Conservation (phyloP, 2,113 vertebrate genomes). For the Geococcyx californianus region DNA sequence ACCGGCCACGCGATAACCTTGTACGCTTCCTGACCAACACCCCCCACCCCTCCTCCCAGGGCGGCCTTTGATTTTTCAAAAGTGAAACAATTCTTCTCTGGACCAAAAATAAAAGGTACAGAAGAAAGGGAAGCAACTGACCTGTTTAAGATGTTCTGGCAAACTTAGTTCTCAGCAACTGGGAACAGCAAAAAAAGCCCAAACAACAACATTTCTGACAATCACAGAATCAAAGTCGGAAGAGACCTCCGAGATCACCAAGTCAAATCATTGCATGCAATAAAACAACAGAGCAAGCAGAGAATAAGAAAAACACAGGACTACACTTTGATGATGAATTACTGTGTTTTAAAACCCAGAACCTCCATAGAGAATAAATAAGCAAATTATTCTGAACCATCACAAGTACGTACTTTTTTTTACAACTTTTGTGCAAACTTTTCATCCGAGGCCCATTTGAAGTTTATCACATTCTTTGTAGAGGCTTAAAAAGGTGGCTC, state of each 20-base stretch:
- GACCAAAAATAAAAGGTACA: too few relatives aligned
- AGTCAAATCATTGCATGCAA: neutral
- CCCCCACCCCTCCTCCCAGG: neutral
- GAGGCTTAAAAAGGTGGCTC: neutral
- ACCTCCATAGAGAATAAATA: neutral
- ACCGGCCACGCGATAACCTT: rapidly evolving
- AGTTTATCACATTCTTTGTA: neutral
- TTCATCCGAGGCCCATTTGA: neutral
- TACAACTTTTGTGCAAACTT: neutral
- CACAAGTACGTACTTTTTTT: neutral
- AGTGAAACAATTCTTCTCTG: neutral
- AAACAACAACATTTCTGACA: neutral
- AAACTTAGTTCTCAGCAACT: neutral
- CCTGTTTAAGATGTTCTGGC: neutral
- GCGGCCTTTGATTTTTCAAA: neutral
- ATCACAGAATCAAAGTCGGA: too few relatives aligned
- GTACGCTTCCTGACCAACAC: neutral
- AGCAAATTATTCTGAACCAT: neutral
- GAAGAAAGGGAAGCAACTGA: neutral
- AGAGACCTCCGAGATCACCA: too few relatives aligned
- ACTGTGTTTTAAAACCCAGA: neutral
- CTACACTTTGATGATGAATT: neutral
- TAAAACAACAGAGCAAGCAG: neutral
- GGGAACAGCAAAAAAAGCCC: neutral
- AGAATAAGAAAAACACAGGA: neutral